phyloP scores from a whole-genome alignment of 2,797 vertebrate genomes.

The Gymnopithys bicolor region DNA sequence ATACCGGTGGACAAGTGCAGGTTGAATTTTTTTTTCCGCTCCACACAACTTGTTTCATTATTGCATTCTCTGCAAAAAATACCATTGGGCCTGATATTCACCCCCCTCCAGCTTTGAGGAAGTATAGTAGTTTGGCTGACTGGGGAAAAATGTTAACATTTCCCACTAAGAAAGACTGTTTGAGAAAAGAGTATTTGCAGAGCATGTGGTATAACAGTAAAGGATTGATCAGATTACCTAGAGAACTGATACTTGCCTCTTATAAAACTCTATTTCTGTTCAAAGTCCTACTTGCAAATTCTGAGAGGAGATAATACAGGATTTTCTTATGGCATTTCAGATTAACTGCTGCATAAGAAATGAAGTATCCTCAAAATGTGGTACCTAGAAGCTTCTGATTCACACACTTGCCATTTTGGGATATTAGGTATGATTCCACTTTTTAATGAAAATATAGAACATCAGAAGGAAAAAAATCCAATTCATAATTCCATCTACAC shows the following conservation, averaged over 20 bases:
- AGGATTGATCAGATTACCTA: slow-evolving; percentile 51
- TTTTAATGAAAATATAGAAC: slow-evolving; percentile 16
- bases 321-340: slow-evolving; percentile 21
- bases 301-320: slow-evolving; percentile 19
- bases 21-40: background rate
- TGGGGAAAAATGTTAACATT: background rate
- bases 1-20: background rate
- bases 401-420: background rate
- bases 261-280: slow-evolving; percentile 35
- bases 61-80: background rate
- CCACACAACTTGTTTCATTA: background rate
- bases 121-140: background rate
- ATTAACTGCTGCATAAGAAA: slow-evolving; percentile 32
- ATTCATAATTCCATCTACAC: background rate
- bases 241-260: slow-evolving; percentile 20
- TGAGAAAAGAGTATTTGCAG: slow-evolving; percentile 10
- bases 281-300: slow-evolving; percentile 31
- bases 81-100: background rate
- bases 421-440: background rate
- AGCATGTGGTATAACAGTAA: slow-evolving; percentile 10
- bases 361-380: background rate
- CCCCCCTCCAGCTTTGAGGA: background rate
- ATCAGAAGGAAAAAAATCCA: background rate
- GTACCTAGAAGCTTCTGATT: slow-evolving; percentile 10
- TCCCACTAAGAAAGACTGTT: background rate